phyloP scores from a whole-genome alignment of 2,888 invertebrate genomes.

The Heliconius sara region DNA sequence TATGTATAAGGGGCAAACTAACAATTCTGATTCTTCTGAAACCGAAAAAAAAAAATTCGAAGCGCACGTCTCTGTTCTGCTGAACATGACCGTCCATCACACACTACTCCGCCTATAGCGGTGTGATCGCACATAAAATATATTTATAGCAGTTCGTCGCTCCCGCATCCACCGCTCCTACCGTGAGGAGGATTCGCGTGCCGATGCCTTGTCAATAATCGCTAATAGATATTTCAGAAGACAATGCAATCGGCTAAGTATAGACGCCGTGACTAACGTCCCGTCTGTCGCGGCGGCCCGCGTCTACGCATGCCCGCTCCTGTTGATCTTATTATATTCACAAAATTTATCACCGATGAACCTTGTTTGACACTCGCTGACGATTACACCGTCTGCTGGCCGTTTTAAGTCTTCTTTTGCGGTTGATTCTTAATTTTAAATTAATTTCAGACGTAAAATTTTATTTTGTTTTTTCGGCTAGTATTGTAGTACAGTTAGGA shows the following conservation, averaged over 20 bases:
- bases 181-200: constrained; percentile 79
- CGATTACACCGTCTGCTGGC: constrained; percentile 37
- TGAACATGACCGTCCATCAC: constrained; percentile 53
- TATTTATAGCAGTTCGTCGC: constrained; percentile 83
- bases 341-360: constrained; percentile 78
- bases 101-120: constrained; percentile 62
- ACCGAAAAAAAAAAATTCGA: constrained; percentile 9
- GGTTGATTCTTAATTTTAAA: not conserved
- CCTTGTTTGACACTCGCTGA: constrained; percentile 72
- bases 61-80: constrained; percentile 27
- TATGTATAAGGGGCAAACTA: not conserved
- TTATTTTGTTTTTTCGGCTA: too few species aligned
- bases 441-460: not conserved
- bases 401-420: constrained; percentile 37
- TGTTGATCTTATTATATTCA: constrained; percentile 81
- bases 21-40: not conserved
- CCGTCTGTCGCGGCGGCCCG: constrained; percentile 64
- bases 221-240: constrained; percentile 84
- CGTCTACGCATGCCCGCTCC: constrained; percentile 68
- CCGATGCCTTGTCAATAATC: constrained; percentile 84
- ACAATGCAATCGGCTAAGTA: constrained; percentile 83
- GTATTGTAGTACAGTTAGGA: not conserved
- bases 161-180: constrained; percentile 78
- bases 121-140: constrained; percentile 73
- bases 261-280: constrained; percentile 79